Conservation (phyloP, 2,797 vertebrate species). For the Hemibagrus guttatus region DNA sequence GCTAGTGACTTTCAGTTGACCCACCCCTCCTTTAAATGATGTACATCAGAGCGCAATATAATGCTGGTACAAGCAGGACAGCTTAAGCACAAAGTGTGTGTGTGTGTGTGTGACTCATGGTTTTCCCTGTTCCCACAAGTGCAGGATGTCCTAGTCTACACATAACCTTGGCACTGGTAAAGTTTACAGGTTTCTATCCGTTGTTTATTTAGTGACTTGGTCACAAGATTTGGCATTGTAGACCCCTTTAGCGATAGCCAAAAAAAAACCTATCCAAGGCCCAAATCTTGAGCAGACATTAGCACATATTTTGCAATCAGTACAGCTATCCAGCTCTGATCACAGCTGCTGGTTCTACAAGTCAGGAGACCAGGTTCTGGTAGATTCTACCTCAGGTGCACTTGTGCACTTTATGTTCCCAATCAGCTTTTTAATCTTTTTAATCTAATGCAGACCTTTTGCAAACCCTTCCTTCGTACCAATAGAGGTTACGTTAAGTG, state of each 20-base stretch:
- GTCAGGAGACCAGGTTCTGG: background rate
- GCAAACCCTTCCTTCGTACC: no score
- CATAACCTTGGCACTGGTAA: constrained; percentile 42
- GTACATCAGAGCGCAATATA: background rate
- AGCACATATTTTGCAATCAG: background rate
- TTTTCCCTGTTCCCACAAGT: constrained; percentile 41
- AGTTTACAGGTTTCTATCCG: constrained; percentile 46
- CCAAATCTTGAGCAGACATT: background rate
- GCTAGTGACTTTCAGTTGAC: background rate
- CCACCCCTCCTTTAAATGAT: no score
- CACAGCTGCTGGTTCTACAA: background rate
- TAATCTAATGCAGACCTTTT: background rate
- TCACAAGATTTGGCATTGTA: background rate
- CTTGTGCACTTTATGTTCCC: background rate
- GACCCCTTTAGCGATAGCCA: background rate
- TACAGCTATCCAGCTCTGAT: background rate
- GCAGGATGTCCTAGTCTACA: constrained; percentile 47
- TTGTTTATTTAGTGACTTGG: constrained; percentile 47
- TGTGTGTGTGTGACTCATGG: constrained; percentile 7
- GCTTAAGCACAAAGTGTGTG: background rate
- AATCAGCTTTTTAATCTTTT: background rate
- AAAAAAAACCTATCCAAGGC: background rate
- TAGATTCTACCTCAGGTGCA: background rate
- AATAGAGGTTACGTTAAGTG: background rate
- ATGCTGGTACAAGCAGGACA: background rate